Conservation (phyloP, 2,888 invertebrate genomes). For the Apocheima hispidaria region DNA sequence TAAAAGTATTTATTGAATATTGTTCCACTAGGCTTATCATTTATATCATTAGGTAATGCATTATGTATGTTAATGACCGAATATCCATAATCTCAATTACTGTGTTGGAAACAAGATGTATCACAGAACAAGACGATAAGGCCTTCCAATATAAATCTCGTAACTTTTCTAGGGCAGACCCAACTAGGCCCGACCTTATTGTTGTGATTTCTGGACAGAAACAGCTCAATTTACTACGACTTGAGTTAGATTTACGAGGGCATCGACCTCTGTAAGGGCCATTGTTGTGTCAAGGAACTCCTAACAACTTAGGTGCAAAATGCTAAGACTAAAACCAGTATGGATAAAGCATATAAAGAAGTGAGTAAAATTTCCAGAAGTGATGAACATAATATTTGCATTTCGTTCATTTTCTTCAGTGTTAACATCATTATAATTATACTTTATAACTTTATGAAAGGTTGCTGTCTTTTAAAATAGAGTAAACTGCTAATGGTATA, state of each 20-base stretch:
- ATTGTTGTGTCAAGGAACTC: slow-evolving; percentile 29
- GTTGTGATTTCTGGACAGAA: slow-evolving; percentile 16
- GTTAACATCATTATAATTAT: too few relatives aligned
- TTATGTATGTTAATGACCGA: too few relatives aligned
- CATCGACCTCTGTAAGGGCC: slow-evolving; percentile 14
- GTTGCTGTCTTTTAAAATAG: too few relatives aligned
- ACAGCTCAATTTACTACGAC: slow-evolving; percentile 22
- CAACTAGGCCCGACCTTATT: slow-evolving; percentile 24
- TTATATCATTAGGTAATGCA: too few relatives aligned
- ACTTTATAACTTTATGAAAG: too few relatives aligned
- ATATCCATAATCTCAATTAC: too few relatives aligned
- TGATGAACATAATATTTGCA: too few relatives aligned
- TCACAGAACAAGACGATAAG: background rate
- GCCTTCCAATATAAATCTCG: slow-evolving; percentile 1
- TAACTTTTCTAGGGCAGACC: slow-evolving; percentile 24
- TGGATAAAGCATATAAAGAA: background rate
- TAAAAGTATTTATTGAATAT: too few relatives aligned
- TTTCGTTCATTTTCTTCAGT: too few relatives aligned
- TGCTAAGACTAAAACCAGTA: slow-evolving; percentile 14
- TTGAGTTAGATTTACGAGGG: slow-evolving; percentile 25
- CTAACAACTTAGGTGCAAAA: slow-evolving; percentile 2
- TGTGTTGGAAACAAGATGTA: background rate
- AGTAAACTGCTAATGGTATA: too few relatives aligned
- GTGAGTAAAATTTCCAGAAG: background rate
- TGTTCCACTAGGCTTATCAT: too few relatives aligned